Evolutionary conservation across 2,888 invertebrate species (phyloP), one percentile per base, ranked within the genome.

Genomic region (Ypsolopha sequella): DNA sequence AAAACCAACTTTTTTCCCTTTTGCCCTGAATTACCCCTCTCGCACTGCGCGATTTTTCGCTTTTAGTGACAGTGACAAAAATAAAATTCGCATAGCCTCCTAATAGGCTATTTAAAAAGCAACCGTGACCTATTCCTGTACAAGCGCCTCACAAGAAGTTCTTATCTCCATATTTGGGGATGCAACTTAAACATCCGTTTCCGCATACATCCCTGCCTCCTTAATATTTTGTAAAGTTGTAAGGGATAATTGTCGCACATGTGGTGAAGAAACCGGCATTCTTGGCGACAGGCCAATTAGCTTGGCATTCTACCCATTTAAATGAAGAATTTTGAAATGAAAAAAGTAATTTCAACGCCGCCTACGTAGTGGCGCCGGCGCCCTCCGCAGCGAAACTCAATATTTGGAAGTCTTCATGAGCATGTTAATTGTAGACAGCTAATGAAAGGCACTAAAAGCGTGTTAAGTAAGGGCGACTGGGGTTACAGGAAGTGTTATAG

Each of bases 121-220:
- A 3, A 24, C 24, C 24, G 24, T 24, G 4, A 24, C 24, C 24
- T 24, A 24, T 24, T 24, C 24, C 2, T 24, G 24, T 2, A n/a
- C 3, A 13, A 7, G 43, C 7, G 7, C 10, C 10, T 10, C n/a
- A 11, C 13, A 13, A 11, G 11, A 11, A 13, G 8, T 68, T 66
- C 75, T 80, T 85, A 85, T 85, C 85, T 78, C 60, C 62, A 34
- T 34, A 66, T 68, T 62, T 59, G 66, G 63, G 78, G 77, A 78
- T 76, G 80, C 81, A 77, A 82, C 84, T 85, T 76, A 80, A 82
- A 85, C 84, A 85, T 86, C 85, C 86, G 85, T 80, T 86, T 86
- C 85, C 85, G 84, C 74, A 81, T 75, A 71, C 76, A 80, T 71
- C 71, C 68, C 66, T 65, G 63, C 69, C 76, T 24, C 24, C 24